phyloP scores from a whole-genome alignment of 2,797 vertebrate species.

The Hipposideros larvatus region DNA sequence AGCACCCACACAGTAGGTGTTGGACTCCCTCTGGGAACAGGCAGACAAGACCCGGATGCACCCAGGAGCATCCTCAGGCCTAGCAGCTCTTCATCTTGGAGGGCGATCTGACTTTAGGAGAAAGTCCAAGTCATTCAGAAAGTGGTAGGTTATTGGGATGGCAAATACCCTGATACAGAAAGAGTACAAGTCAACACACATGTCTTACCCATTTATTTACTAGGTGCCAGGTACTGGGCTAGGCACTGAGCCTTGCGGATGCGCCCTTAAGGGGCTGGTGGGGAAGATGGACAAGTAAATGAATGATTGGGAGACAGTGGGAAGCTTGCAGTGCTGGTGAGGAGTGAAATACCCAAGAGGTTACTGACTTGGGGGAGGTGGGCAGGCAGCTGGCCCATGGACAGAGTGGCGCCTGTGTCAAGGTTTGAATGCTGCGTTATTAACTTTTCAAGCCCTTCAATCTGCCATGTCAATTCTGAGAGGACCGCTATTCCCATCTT shows the following conservation, averaged over 20 bases:
- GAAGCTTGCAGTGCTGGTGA: not conserved
- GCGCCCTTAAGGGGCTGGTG: no score
- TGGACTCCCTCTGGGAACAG: not conserved
- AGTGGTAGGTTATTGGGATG: not conserved
- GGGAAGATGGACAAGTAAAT: not conserved
- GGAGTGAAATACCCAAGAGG: not conserved
- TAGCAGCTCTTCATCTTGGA: not conserved
- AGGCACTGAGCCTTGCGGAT: fast-evolving
- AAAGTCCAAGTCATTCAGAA: not conserved
- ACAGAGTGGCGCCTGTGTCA: fast-evolving
- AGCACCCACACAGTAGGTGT: fast-evolving
- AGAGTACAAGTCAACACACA: fast-evolving
- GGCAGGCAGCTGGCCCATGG: fast-evolving
- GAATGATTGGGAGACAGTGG: fast-evolving
- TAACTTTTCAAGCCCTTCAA: not conserved
- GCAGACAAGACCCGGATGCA: fast-evolving
- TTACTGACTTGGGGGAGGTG: not conserved
- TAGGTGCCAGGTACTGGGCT: fast-evolving
- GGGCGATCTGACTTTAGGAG: not conserved
- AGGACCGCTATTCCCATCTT: not conserved
- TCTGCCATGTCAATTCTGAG: not conserved
- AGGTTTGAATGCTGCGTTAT: not conserved
- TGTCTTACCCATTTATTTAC: not conserved
- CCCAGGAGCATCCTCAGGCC: not conserved
- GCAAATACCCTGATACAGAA: not conserved